These are phyloP conservation scores for Zosterops borbonicus DNA, from an alignment of 2,113 vertebrate genomes.

Conservation along the genomic window DNA sequence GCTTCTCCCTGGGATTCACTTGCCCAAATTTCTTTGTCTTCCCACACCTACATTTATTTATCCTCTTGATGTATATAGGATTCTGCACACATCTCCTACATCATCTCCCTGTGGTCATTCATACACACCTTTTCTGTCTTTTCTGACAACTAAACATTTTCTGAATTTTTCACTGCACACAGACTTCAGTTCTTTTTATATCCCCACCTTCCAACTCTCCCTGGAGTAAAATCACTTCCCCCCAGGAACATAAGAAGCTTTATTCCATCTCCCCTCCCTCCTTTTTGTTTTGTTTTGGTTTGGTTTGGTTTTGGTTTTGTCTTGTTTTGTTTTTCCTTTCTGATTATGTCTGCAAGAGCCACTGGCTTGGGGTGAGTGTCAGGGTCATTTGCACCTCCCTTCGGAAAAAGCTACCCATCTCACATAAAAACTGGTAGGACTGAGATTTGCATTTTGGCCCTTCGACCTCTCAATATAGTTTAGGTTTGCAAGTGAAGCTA, in stretches of 20 bases:
- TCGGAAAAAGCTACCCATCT: neutral
- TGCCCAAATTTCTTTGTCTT: neutral
- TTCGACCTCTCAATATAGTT: neutral
- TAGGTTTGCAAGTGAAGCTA: neutral
- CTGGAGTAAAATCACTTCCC: neutral
- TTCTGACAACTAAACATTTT: neutral
- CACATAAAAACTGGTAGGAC: neutral
- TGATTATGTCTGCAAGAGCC: neutral
- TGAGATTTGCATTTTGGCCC: neutral
- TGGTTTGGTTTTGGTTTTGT: no score
- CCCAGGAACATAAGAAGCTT: neutral
- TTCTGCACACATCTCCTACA: neutral
- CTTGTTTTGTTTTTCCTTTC: neutral
- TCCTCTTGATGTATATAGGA: neutral
- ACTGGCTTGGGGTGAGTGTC: neutral
- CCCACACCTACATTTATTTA: neutral
- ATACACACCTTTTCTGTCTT: neutral
- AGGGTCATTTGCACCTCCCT: neutral
- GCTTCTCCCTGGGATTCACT: neutral
- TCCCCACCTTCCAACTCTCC: neutral
- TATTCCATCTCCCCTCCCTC: neutral
- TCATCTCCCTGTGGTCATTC: neutral
- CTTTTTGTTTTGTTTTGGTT: no score
- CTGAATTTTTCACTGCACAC: neutral
- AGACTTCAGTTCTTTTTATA: neutral